A percentile compares a stretch with the other conserved stretches of the same genome.
phyloP scores from a whole-genome alignment of 2,797 vertebrate genomes.

The Ceyx erithaca region DNA sequence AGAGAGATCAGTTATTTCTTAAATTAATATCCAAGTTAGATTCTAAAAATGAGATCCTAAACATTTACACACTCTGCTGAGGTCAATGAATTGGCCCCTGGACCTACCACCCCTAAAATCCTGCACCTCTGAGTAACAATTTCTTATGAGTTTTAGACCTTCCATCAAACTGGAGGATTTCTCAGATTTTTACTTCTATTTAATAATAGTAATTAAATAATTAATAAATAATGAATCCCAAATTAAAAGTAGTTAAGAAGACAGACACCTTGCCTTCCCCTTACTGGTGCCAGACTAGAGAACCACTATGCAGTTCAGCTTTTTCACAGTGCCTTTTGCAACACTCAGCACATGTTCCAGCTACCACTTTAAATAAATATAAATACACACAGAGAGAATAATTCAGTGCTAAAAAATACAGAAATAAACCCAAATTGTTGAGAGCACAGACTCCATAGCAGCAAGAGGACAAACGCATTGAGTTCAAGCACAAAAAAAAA shows the following conservation, averaged over 20 bases:
- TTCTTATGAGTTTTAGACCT: neutral
- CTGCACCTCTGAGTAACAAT: neutral
- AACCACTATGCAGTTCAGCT: neutral
- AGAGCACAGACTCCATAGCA: neutral
- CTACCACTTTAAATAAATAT: neutral
- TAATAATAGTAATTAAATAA: neutral
- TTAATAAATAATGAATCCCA: neutral
- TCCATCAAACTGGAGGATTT: neutral
- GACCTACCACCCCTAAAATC: neutral
- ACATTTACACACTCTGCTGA: neutral
- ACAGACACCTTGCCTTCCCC: neutral
- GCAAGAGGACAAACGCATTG: neutral
- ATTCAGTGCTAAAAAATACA: neutral
- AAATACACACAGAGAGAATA: neutral
- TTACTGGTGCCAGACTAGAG: neutral
- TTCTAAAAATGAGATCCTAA: neutral
- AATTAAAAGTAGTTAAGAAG: neutral
- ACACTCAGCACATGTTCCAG: neutral
- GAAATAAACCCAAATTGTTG: neutral
- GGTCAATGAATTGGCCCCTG: neutral
- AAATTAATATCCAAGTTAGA: neutral
- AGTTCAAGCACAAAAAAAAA: neutral
- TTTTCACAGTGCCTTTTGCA: neutral
- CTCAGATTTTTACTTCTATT: neutral
- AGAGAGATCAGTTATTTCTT: neutral